These are phyloP conservation scores for Cryptus viduatorius DNA, from an alignment of 2,888 invertebrate species.

Conservation along the genomic window DNA sequence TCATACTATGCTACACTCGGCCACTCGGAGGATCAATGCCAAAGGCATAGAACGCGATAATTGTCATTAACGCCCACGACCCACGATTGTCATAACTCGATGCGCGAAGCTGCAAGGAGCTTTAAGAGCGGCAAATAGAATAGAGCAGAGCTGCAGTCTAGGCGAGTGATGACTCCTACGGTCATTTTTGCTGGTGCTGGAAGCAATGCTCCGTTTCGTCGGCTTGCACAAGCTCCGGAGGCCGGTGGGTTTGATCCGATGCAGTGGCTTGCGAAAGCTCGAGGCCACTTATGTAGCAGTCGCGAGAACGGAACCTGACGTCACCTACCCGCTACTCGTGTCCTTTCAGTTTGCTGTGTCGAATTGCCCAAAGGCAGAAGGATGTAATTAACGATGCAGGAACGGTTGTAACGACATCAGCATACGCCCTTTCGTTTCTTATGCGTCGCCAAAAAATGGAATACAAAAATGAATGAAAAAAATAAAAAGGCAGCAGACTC, in stretches of 20 bases:
- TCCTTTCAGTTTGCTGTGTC: background rate
- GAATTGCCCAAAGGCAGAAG: background rate
- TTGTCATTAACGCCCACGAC: constrained; percentile 82
- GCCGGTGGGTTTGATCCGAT: constrained; percentile 32
- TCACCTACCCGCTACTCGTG: background rate
- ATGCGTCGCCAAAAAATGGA: background rate
- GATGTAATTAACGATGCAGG: background rate
- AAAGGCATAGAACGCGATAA: constrained; percentile 76
- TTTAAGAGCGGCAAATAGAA: constrained; percentile 37
- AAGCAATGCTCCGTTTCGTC: constrained; percentile 3
- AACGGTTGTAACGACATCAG: background rate
- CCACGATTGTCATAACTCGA: constrained; percentile 78
- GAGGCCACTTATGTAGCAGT: constrained; percentile 55
- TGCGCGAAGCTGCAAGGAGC: constrained; percentile 50
- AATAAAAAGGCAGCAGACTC: constrained; percentile 13
- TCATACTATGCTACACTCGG: background rate
- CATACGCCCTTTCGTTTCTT: background rate
- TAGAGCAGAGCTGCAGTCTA: constrained; percentile 21
- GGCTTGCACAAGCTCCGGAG: constrained; percentile 60
- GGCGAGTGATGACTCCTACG: constrained; percentile 68
- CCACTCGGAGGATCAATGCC: constrained; percentile 81
- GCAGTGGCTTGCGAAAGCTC: constrained; percentile 66
- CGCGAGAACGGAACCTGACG: constrained; percentile 20
- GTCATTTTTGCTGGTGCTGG: constrained; percentile 70
- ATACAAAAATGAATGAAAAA: background rate